Evolutionary conservation across 2,888 invertebrate species (phyloP), one percentile per base, ranked within the genome.

Genomic region (Altica lythri): DNA sequence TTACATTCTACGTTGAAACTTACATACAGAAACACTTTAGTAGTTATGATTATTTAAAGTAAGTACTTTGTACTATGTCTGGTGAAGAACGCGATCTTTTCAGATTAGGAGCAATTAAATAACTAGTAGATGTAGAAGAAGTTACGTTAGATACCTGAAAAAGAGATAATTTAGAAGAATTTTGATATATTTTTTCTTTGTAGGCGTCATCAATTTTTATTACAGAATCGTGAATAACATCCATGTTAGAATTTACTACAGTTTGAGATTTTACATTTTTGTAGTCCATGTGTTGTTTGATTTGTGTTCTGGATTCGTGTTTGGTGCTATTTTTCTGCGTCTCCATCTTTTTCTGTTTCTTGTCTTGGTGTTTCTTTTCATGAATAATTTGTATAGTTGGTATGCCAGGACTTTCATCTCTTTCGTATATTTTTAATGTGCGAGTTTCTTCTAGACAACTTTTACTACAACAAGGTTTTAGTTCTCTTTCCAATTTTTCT

Each of bases 381-480:
- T 61, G 51, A 16, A 68, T 12, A 29, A 71, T 63, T 55, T 62
- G 62, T 43, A 71, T 67, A 10, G 65, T 55, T 12, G 71, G 70
- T 18, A 65, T 49, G 9, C 64, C 70, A 1, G 57, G 58, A 4
- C 42, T 30, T 45, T 63, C 46, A 16, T 61, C 60, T 32, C 68
- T 59, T 55, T 72, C 71, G 53, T 59, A 72, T 32, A 72, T 63
- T 59, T 70, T 72, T 3, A 68, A 47, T 22, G 71, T 53, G 32
- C 62, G 59, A 18, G 61, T 59, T 34, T 63, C 59, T 18, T 52
- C 51, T 12, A 30, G 42, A n/a, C 51, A 37, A 14, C 42, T 50
- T 14, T 46, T 57, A 9, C 52, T 56, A 18, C 51, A 55, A 34
- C 49, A 44, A 5, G 61, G 55, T 52, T 44, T 44, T 8, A 49